These are phyloP conservation scores for Ispidina lecontei DNA, from an alignment of 2,797 vertebrate genomes.

Conservation along the genomic window DNA sequence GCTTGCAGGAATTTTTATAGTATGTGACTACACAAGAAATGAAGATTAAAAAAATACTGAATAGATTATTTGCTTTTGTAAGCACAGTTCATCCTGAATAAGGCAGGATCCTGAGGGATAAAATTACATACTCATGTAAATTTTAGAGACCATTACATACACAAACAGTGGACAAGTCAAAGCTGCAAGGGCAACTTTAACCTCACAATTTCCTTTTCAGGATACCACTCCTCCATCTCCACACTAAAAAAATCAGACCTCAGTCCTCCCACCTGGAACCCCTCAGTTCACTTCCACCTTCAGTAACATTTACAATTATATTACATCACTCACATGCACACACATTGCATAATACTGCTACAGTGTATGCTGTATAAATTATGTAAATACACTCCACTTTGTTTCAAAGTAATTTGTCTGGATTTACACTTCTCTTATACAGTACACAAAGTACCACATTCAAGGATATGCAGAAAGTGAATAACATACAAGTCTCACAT, in stretches of 20 bases:
- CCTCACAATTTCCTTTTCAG: background rate
- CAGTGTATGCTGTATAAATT: constrained; percentile 38
- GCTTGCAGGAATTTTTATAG: background rate
- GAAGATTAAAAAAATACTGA: background rate
- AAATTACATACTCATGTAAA: background rate
- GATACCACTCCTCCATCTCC: background rate
- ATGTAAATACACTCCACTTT: constrained; percentile 49
- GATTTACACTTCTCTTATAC: constrained; percentile 51
- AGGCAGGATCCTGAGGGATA: constrained; percentile 1
- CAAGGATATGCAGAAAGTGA: constrained; percentile 48
- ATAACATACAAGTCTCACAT: background rate
- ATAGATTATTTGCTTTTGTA: background rate
- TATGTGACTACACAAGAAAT: background rate
- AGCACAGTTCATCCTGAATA: background rate
- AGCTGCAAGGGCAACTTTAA: constrained; percentile 5
- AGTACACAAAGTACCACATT: constrained; percentile 48
- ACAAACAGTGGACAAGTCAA: constrained; percentile 1
- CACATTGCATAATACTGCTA: constrained; percentile 46
- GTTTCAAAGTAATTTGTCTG: constrained; percentile 39
- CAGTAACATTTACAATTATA: constrained; percentile 28
- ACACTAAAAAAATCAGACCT: background rate
- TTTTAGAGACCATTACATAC: background rate
- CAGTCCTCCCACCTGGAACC: background rate
- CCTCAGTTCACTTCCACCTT: background rate
- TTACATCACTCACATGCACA: constrained; percentile 19